These are phyloP conservation scores for Centropus bengalensis DNA, from an alignment of 2,113 vertebrate genomes.

Conservation along the genomic window DNA sequence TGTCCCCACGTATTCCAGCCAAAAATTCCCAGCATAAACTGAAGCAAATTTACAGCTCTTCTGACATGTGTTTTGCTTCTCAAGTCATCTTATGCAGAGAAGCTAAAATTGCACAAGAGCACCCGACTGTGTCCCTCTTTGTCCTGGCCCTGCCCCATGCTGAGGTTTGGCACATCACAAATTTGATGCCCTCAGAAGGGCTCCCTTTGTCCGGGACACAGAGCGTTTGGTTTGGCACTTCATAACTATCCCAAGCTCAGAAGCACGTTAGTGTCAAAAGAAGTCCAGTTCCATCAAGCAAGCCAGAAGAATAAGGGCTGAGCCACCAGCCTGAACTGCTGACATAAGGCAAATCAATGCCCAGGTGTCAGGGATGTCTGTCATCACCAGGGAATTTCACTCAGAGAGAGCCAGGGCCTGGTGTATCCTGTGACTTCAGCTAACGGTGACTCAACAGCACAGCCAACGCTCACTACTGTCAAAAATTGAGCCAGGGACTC, in stretches of 20 bases:
- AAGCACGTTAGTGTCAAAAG: not conserved
- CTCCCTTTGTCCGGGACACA: not conserved
- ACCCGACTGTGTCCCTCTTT: constrained; percentile 31
- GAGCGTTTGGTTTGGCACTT: not conserved
- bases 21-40: constrained; percentile 50
- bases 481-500: not conserved
- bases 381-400: not conserved
- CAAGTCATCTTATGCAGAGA: constrained; percentile 24
- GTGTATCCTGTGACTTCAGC: not conserved
- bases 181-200: constrained; percentile 33
- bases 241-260: not conserved
- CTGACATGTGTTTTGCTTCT: constrained; percentile 47
- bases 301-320: not conserved
- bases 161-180: constrained; percentile 23
- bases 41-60: constrained; percentile 47
- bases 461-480: not conserved
- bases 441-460: not conserved
- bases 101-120: constrained; percentile 43
- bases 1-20: not conserved
- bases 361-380: not conserved
- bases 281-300: not conserved
- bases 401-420: not conserved
- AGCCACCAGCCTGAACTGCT: not conserved
- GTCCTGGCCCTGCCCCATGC: constrained; percentile 39
- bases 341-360: not conserved